Evolutionary conservation across 2,797 vertebrate species (phyloP).

Genomic region (Eidolon dupreanum): DNA sequence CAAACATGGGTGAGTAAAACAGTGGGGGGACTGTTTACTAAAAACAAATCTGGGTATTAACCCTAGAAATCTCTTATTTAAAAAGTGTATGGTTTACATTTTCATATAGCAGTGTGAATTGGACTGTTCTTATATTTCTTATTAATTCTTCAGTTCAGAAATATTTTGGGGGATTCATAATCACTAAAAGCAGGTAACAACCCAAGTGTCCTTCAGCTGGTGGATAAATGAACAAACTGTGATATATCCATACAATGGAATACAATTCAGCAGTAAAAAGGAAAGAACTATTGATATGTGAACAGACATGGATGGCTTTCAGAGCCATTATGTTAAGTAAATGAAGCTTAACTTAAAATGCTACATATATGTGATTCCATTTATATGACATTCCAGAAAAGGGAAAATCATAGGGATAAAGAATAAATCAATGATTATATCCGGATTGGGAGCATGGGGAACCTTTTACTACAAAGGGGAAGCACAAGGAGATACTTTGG

Average conservation of each 20-base stretch:
- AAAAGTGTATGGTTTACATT: not conserved
- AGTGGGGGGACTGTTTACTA: not conserved
- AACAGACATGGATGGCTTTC: not conserved
- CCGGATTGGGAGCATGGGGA: not conserved
- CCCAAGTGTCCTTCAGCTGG: not conserved
- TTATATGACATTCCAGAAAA: not conserved
- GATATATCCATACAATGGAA: not conserved
- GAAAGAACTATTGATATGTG: not conserved
- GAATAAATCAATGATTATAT: not conserved
- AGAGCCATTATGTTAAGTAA: not conserved
- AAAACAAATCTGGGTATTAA: not conserved
- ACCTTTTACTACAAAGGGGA: not conserved
- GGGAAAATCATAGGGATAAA: not conserved
- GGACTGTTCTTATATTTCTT: not conserved
- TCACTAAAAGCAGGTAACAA: not conserved
- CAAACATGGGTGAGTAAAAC: slow-evolving; percentile 95
- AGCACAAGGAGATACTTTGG: not conserved
- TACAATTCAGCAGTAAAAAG: not conserved
- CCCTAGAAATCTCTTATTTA: not conserved
- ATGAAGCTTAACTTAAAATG: not conserved
- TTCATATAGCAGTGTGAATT: rapidly evolving
- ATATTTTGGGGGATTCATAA: not conserved
- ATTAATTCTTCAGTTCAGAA: slow-evolving; percentile 16
- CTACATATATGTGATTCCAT: not conserved
- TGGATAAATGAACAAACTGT: not conserved